Evolutionary conservation across 2,797 vertebrate species (phyloP).

Genomic region (Acropternis orthonyx): DNA sequence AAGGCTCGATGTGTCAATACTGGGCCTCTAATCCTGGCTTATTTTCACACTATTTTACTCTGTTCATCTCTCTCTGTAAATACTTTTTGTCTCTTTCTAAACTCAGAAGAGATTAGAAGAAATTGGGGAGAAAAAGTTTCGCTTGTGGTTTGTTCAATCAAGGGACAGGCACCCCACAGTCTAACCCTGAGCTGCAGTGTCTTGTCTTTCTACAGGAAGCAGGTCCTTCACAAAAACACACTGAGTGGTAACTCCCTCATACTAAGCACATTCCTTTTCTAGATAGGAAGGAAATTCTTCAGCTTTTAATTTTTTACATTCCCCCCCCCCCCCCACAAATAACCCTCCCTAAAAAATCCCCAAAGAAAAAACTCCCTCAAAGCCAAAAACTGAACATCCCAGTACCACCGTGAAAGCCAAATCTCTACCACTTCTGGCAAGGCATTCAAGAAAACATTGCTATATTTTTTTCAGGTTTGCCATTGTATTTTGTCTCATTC

Average conservation of each 20-base stretch:
- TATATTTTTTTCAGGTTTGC: neutral
- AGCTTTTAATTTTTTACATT: rapidly evolving
- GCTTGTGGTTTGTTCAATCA: neutral
- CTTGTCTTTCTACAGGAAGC: neutral
- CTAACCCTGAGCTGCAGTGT: neutral
- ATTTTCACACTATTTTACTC: neutral
- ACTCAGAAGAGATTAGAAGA: neutral
- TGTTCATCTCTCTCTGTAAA: neutral
- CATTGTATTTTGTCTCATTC: neutral
- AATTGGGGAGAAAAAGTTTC: neutral
- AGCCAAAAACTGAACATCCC: neutral
- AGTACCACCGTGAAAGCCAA: neutral
- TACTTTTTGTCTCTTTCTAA: neutral
- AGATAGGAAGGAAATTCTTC: neutral
- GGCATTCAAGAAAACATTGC: neutral
- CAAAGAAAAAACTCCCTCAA: neutral
- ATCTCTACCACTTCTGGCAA: neutral
- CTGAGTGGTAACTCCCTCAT: rapidly evolving
- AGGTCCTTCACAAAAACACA: neutral
- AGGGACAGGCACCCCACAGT: neutral
- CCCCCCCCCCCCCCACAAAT: neutral
- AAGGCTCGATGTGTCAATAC: neutral
- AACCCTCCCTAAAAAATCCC: rapidly evolving
- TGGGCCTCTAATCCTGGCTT: neutral
- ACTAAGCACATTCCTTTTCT: neutral